These are phyloP conservation scores for Notolepis coatsorum DNA, from an alignment of 2,797 vertebrate genomes.

Conservation along the genomic window DNA sequence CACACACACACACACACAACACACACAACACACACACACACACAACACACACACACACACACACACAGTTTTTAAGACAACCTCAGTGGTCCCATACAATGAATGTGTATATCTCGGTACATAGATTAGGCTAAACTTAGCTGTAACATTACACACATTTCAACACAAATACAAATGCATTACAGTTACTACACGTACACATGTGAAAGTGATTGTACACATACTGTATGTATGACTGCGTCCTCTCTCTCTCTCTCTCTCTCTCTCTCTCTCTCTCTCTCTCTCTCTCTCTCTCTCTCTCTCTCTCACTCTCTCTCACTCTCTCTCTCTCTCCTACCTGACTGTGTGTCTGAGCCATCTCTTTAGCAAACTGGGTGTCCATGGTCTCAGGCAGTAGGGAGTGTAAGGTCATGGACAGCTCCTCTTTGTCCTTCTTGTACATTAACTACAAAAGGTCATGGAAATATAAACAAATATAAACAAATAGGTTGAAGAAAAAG, in stretches of 20 bases:
- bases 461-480: not conserved
- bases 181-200: too few relatives aligned
- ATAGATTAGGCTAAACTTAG: too few relatives aligned
- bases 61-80: not conserved
- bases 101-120: too few relatives aligned
- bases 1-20: slow-evolving; percentile 6
- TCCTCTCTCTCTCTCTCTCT: too few relatives aligned
- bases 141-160: too few relatives aligned
- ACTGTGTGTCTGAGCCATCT: slow-evolving; percentile 72
- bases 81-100: too few relatives aligned
- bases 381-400: slow-evolving; percentile 65
- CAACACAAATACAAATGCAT: too few relatives aligned
- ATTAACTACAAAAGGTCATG: slow-evolving; percentile 39
- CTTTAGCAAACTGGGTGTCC: slow-evolving; percentile 63
- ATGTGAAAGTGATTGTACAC: too few relatives aligned
- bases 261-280: too few relatives aligned
- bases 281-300: too few relatives aligned
- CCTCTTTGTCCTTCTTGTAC: slow-evolving; percentile 69
- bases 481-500: not conserved
- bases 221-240: too few relatives aligned
- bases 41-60: not conserved
- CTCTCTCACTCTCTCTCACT: too few relatives aligned
- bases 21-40: slow-evolving; percentile 7
- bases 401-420: slow-evolving; percentile 52
- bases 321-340: slow-evolving; percentile 81